These are phyloP conservation scores for Cetoscarus ocellatus DNA, from an alignment of 2,797 vertebrate genomes.

Conservation along the genomic window DNA sequence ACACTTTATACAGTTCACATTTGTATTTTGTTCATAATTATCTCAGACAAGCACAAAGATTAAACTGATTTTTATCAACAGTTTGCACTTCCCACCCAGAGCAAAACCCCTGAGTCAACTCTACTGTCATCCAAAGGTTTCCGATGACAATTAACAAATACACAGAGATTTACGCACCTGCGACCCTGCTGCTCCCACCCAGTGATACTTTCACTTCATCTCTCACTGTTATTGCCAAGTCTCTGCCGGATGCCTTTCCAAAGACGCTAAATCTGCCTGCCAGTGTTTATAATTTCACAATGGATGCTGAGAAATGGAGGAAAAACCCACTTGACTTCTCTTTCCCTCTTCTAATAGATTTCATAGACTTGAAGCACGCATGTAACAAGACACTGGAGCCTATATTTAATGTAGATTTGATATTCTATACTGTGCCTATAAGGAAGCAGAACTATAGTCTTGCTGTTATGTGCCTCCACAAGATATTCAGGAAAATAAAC, in stretches of 20 bases:
- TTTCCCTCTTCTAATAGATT: slow-evolving; percentile 42
- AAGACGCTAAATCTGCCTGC: slow-evolving; percentile 68
- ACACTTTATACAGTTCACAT: too few relatives aligned
- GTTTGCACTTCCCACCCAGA: slow-evolving; percentile 5
- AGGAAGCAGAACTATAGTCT: too few relatives aligned
- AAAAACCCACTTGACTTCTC: slow-evolving; percentile 63
- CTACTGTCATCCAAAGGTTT: slow-evolving; percentile 44
- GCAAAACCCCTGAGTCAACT: slow-evolving; percentile 28
- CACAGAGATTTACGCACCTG: slow-evolving; percentile 62
- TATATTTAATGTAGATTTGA: not conserved
- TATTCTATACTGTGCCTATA: not conserved
- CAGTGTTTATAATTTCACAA: slow-evolving; percentile 72
- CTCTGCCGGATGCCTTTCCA: slow-evolving; percentile 67
- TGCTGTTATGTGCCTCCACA: too few relatives aligned
- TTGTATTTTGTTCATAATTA: not conserved
- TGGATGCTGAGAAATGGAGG: slow-evolving; percentile 64
- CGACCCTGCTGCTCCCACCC: slow-evolving; percentile 46
- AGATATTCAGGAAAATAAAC: too few relatives aligned
- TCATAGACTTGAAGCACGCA: slow-evolving; percentile 41
- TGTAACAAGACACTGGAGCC: not conserved
- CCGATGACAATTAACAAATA: slow-evolving; percentile 68
- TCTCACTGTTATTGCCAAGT: slow-evolving; percentile 65
- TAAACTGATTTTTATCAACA: not conserved
- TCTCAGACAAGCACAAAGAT: not conserved
- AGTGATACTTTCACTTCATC: slow-evolving; percentile 62